These are phyloP conservation scores for Drosophila santomea DNA, from an alignment of 1,140 invertebrate genomes.

Conservation along the genomic window DNA sequence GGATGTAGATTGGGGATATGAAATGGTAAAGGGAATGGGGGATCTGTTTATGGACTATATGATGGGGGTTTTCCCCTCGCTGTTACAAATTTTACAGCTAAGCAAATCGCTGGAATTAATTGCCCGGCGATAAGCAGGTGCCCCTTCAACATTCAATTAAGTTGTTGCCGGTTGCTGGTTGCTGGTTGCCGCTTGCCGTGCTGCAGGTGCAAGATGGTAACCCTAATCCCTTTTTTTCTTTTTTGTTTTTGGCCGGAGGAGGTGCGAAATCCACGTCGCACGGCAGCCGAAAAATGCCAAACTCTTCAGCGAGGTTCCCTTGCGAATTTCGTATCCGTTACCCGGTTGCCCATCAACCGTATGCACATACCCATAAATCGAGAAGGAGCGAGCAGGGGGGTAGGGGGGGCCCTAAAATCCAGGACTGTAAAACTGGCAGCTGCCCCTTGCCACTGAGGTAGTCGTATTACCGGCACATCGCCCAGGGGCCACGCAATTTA, in stretches of 20 bases:
- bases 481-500: slow-evolving; percentile 35
- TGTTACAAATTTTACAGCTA: slow-evolving; percentile 65
- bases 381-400: too few species aligned
- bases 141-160: slow-evolving; percentile 50
- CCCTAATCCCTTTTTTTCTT: slow-evolving; percentile 8
- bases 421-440: slow-evolving; percentile 3
- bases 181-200: neutral
- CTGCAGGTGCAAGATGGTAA: slow-evolving; percentile 33
- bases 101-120: slow-evolving; percentile 71
- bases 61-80: neutral
- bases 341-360: neutral
- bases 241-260: slow-evolving; percentile 8
- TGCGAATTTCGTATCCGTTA: slow-evolving; percentile 16
- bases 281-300: slow-evolving; percentile 71
- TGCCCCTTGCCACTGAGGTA: slow-evolving; percentile 43
- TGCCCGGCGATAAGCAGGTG: slow-evolving; percentile 52
- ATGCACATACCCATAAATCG: slow-evolving; percentile 3
- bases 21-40: too few species aligned
- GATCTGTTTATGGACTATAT: neutral
- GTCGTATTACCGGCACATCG: slow-evolving; percentile 36
- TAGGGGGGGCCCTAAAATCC: neutral
- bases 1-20: neutral
- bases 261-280: slow-evolving; percentile 55
- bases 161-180: slow-evolving; percentile 20
- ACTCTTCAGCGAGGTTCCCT: slow-evolving; percentile 20